phyloP scores from a whole-genome alignment of 1,140 invertebrate genomes.

The Telenomus remus region DNA sequence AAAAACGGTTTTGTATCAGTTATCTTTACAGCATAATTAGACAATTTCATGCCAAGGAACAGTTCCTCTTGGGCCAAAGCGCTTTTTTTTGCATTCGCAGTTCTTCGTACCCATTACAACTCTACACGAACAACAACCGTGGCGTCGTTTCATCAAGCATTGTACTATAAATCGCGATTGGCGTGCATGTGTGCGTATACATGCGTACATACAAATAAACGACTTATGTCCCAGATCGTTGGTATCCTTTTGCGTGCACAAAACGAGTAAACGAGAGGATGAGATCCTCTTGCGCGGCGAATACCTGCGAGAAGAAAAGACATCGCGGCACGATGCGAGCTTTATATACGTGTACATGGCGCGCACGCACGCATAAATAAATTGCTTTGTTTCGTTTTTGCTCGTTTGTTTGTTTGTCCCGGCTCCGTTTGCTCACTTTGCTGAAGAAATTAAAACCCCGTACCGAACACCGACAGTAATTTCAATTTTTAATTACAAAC shows the following conservation, averaged over 20 bases:
- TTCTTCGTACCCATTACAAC: constrained; percentile 53
- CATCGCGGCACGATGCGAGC: constrained; percentile 55
- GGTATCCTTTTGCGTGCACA: constrained; percentile 59
- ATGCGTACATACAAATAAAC: constrained; percentile 54
- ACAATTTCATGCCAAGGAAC: constrained; percentile 42
- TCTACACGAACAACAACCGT: constrained; percentile 53
- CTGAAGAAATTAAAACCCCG: background rate
- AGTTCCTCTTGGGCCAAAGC: constrained; percentile 36
- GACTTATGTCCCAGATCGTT: constrained; percentile 59
- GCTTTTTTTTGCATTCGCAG: constrained; percentile 45
- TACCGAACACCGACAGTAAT: too few species aligned
- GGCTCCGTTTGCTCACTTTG: constrained; percentile 7
- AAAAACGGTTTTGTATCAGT: background rate
- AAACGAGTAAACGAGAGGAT: constrained; percentile 56
- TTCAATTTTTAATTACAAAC: too few species aligned
- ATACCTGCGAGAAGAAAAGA: constrained; percentile 57
- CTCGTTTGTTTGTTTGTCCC: constrained; percentile 13
- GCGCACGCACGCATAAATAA: constrained; percentile 55
- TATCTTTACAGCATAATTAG: constrained; percentile 51
- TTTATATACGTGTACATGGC: constrained; percentile 56
- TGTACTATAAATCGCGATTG: constrained; percentile 57
- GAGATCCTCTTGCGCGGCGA: constrained; percentile 55
- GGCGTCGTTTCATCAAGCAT: constrained; percentile 57
- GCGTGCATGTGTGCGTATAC: constrained; percentile 48
- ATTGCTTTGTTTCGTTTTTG: constrained; percentile 38